Percentiles rank a stretch among this genome's conserved stretches.
phyloP scores from a whole-genome alignment of 2,113 vertebrate species.

The Antechinus flavipes region DNA sequence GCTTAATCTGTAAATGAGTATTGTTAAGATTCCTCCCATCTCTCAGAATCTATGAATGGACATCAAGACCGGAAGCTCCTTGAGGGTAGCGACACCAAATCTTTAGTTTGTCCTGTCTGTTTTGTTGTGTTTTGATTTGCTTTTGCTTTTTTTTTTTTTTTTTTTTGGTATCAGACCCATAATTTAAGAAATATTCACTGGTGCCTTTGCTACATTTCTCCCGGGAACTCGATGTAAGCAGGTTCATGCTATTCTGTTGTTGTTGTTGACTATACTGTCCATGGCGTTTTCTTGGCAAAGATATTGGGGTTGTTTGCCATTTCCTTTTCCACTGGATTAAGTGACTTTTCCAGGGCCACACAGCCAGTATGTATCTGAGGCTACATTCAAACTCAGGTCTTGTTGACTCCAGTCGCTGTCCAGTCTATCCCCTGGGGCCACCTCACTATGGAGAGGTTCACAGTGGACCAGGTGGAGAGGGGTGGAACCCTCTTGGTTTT shows the following conservation, averaged over 20 bases:
- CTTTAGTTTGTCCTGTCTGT: neutral
- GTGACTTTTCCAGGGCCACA: neutral
- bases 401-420: neutral
- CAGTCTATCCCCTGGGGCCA: neutral
- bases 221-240: neutral
- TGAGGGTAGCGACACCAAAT: neutral
- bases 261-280: neutral
- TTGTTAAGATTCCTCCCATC: neutral
- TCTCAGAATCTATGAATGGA: neutral
- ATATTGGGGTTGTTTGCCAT: neutral
- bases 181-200: neutral
- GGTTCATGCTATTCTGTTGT: neutral
- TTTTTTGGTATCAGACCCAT: neutral
- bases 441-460: neutral
- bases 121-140: too few relatives aligned
- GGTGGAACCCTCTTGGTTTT: neutral
- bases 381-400: neutral
- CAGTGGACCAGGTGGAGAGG: neutral
- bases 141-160: neutral
- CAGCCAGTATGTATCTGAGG: neutral
- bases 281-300: neutral
- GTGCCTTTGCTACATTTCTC: neutral
- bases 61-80: neutral
- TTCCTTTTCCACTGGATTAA: neutral
- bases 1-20: neutral